Conservation (phyloP, 2,113 vertebrate genomes). For the Dasyornis broadbenti region DNA sequence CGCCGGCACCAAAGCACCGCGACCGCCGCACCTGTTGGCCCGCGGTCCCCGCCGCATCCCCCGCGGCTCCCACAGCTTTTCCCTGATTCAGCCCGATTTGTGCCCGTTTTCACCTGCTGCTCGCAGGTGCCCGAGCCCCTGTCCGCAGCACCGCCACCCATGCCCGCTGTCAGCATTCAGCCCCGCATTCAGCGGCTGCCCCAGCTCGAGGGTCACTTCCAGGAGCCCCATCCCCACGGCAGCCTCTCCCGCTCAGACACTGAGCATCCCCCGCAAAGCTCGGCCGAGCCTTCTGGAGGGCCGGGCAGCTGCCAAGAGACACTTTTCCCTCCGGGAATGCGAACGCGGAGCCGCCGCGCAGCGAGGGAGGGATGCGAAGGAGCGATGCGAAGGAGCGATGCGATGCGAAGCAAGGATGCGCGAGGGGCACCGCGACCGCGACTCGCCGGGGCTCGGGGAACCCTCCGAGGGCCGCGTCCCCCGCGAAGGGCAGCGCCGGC, state of each 20-base stretch:
- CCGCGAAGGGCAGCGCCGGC: background rate
- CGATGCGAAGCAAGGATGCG: background rate
- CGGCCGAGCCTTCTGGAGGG: background rate
- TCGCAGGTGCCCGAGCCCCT: background rate
- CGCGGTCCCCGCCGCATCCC: background rate
- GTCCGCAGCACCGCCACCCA: background rate
- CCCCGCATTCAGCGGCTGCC: background rate
- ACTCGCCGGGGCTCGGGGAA: background rate
- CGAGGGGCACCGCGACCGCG: background rate
- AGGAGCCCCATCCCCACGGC: background rate
- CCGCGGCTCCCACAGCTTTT: background rate
- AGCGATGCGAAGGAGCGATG: background rate
- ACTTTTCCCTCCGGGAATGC: background rate
- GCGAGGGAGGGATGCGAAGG: background rate
- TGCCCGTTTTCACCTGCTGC: background rate
- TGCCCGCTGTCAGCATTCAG: background rate
- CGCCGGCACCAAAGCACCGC: background rate
- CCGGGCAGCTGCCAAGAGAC: background rate
- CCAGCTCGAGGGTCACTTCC: background rate
- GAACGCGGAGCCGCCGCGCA: background rate
- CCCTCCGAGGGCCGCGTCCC: background rate
- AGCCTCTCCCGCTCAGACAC: background rate
- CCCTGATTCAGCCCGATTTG: background rate
- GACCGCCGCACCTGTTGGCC: conserved; percentile 11
- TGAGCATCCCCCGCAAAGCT: background rate